Evolutionary conservation across 2,888 invertebrate species (phyloP).

Genomic region (Didymodactylos carnosus): DNA sequence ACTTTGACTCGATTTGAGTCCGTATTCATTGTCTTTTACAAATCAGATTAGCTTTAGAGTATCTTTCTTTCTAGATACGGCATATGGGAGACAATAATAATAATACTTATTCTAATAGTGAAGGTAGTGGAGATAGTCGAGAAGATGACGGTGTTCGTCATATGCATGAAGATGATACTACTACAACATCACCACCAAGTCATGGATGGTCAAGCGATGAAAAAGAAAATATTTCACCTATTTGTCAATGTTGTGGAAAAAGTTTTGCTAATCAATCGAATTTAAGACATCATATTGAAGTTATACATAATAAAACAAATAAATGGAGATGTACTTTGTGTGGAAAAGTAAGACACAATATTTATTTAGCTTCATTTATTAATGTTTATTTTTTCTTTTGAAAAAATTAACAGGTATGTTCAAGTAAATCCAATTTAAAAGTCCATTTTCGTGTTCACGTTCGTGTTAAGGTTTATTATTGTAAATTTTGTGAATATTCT

Average conservation of each 20-base stretch:
- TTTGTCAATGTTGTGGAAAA: constrained; percentile 9
- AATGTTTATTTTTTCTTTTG: neutral
- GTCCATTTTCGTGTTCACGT: constrained; percentile 14
- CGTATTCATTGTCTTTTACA: too few species aligned
- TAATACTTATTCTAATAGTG: neutral
- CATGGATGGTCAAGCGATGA: neutral
- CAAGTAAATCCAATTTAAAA: constrained; percentile 10
- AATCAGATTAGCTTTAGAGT: too few species aligned
- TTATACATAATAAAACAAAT: constrained; percentile 7
- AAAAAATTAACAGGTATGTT: constrained; percentile 12
- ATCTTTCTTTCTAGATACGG: too few species aligned
- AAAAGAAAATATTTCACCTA: constrained; percentile 13
- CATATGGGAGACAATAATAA: too few species aligned
- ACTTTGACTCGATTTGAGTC: too few species aligned
- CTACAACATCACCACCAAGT: neutral
- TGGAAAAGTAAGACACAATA: constrained; percentile 1
- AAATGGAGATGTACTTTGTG: constrained; percentile 13
- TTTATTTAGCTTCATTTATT: neutral
- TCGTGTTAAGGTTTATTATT: constrained; percentile 12
- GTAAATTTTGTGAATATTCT: constrained; percentile 13
- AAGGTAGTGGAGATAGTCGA: too few species aligned
- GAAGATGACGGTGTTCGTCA: too few species aligned
- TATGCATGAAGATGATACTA: neutral
- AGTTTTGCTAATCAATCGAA: constrained; percentile 14
- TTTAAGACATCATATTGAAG: constrained; percentile 10